Evolutionary conservation across 2,113 vertebrate species (phyloP).

Genomic region (Megalops atlanticus): DNA sequence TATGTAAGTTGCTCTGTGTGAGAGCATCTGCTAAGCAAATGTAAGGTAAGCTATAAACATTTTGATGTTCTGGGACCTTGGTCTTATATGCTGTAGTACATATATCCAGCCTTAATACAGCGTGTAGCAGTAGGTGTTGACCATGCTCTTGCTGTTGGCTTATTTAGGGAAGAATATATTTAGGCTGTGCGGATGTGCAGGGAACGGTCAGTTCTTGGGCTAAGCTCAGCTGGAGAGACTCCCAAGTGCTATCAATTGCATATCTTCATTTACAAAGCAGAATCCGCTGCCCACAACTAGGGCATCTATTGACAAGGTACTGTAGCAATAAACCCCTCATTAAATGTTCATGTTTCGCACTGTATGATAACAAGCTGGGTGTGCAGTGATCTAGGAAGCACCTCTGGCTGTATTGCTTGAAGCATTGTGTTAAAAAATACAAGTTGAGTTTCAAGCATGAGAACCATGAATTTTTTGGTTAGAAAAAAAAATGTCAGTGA

Average conservation of each 20-base stretch:
- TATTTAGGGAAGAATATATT: background rate
- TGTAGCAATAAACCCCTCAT: background rate
- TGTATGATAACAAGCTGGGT: background rate
- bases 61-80: background rate
- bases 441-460: no score
- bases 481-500: no score
- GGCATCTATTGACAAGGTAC: background rate
- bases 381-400: background rate
- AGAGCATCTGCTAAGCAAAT: no score
- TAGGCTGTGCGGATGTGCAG: background rate
- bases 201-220: background rate
- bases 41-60: background rate
- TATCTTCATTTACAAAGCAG: background rate
- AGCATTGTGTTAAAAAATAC: no score
- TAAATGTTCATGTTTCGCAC: background rate
- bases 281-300: background rate
- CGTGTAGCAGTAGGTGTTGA: background rate
- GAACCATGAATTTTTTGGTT: no score
- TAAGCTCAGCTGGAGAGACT: background rate
- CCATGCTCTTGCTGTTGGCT: background rate
- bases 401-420: background rate
- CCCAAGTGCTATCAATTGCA: background rate
- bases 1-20: no score
- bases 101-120: background rate
- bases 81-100: background rate